Conservation (phyloP, 2,888 invertebrate species). For the Hemicrepidius hirtus region DNA sequence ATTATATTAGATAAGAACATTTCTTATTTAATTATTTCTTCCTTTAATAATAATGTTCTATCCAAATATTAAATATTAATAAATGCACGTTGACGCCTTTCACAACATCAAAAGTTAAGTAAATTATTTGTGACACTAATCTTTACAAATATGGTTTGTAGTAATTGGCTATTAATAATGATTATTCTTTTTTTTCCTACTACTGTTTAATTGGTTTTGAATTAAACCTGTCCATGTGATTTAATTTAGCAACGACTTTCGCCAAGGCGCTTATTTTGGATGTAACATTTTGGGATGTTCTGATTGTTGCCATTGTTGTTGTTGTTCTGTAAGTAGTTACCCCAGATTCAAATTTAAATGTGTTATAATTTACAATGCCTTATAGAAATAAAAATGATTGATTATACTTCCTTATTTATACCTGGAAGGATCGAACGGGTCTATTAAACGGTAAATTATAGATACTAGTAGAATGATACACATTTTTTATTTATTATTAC, state of each 20-base stretch:
- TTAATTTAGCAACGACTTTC: slow-evolving; percentile 8
- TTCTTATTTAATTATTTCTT: not conserved
- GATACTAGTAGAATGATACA: slow-evolving; percentile 45
- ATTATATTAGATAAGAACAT: not conserved
- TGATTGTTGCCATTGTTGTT: not conserved
- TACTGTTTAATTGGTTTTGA: not conserved
- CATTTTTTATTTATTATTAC: slow-evolving; percentile 44
- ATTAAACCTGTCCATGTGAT: slow-evolving; percentile 5
- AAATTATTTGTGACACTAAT: slow-evolving; percentile 37
- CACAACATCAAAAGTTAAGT: slow-evolving; percentile 26
- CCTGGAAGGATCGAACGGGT: slow-evolving; percentile 40
- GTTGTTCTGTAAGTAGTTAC: not conserved
- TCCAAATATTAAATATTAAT: slow-evolving; percentile 13
- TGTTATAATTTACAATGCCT: slow-evolving; percentile 17
- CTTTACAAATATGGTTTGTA: slow-evolving; percentile 33
- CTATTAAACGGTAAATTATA: slow-evolving; percentile 49
- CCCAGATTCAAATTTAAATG: slow-evolving; percentile 1
- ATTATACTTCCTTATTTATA: slow-evolving; percentile 43
- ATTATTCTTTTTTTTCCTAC: slow-evolving; percentile 13
- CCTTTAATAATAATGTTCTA: not conserved
- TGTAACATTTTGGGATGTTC: not conserved
- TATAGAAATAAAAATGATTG: slow-evolving; percentile 28
- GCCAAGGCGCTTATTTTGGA: not conserved
- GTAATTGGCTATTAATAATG: slow-evolving; percentile 29
- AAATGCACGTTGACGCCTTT: slow-evolving; percentile 29